Percentiles rank a stretch among this genome's conserved stretches.
These are phyloP conservation scores for Centropus bengalensis DNA, from an alignment of 2,113 vertebrate species.

Conservation along the genomic window DNA sequence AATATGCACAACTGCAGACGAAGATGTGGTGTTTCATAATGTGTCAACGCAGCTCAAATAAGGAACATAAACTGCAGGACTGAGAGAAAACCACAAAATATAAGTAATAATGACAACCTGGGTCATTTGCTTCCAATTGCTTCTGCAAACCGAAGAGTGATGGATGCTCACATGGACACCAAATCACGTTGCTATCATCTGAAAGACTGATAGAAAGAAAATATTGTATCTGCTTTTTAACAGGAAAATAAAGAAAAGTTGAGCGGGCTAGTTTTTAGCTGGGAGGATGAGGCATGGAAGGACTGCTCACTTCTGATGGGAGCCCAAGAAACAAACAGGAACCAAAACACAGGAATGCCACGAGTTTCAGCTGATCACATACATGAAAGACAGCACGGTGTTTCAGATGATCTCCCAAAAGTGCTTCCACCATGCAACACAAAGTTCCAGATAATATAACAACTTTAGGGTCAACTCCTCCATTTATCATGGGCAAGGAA, in stretches of 20 bases:
- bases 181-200: neutral
- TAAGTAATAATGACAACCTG: constrained; percentile 45
- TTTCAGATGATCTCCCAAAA: neutral
- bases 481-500: neutral
- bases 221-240: neutral
- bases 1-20: constrained; percentile 31
- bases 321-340: neutral
- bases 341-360: neutral
- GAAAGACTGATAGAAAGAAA: neutral
- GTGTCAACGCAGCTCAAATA: constrained; percentile 23
- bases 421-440: neutral
- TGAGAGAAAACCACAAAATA: constrained; percentile 12
- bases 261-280: neutral
- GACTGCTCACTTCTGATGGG: neutral
- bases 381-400: neutral
- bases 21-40: constrained; percentile 35
- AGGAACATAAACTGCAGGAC: constrained; percentile 37
- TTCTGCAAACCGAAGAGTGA: constrained; percentile 55
- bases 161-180: neutral
- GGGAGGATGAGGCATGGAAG: neutral
- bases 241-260: neutral
- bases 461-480: neutral
- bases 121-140: constrained; percentile 59
- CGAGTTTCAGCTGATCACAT: accelerated
- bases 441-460: neutral